A percentile compares a stretch with the other conserved stretches of the same genome.
Evolutionary conservation across 92 coral and sea anemone species (phyloP).

Genomic region (Phenganax stokvisi): DNA sequence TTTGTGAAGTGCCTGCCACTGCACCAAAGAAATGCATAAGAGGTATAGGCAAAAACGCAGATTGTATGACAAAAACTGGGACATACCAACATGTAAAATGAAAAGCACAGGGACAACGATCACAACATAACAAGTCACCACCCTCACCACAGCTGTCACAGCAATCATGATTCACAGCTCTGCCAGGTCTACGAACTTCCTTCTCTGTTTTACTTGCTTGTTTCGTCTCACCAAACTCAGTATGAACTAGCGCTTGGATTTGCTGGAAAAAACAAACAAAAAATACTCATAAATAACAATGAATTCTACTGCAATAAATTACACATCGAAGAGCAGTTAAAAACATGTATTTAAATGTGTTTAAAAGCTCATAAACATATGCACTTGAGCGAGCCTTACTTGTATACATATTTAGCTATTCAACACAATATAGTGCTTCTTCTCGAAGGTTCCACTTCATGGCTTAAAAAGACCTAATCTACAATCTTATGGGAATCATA

Average conservation of each 20-base stretch:
- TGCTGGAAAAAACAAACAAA: constrained; percentile 53
- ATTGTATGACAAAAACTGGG: neutral
- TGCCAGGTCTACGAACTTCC: constrained; percentile 77
- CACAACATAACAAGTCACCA: constrained; percentile 95
- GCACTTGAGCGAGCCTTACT: too few relatives aligned
- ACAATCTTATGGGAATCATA: too few relatives aligned
- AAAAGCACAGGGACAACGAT: constrained; percentile 97
- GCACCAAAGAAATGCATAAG: neutral
- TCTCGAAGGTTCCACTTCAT: too few relatives aligned
- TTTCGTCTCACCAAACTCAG: constrained; percentile 80
- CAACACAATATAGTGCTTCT: too few relatives aligned
- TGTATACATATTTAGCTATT: too few relatives aligned
- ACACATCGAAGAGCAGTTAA: constrained; percentile 2
- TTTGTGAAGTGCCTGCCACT: neutral
- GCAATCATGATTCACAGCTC: constrained; percentile 85
- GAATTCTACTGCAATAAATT: neutral
- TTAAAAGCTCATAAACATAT: too few relatives aligned
- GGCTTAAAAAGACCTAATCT: too few relatives aligned
- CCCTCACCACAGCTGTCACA: constrained; percentile 99
- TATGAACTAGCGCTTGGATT: constrained; percentile 97
- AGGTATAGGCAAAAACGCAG: neutral
- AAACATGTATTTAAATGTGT: neutral
- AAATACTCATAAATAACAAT: constrained; percentile 25
- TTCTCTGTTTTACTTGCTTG: constrained; percentile 73
- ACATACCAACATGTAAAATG: constrained; percentile 96